Evolutionary conservation across 2,888 invertebrate genomes (phyloP).

Genomic region (Rhaphigaster nebulosa): DNA sequence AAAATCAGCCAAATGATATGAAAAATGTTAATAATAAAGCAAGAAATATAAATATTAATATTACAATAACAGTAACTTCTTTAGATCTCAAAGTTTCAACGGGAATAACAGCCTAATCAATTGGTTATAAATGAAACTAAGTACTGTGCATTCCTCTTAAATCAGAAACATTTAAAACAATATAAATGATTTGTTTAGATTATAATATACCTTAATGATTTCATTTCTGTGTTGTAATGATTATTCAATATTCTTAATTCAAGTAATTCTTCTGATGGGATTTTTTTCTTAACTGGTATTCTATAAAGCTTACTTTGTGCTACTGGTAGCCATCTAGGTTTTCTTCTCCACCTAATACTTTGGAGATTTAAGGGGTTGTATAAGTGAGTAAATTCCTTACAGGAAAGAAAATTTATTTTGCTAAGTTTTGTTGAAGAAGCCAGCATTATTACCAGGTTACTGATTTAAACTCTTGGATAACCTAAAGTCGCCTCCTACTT

Average conservation of each 20-base stretch:
- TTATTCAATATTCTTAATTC: constrained; percentile 79
- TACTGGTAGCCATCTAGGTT: constrained; percentile 84
- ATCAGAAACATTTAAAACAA: background rate
- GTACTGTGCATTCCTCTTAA: background rate
- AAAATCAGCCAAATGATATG: background rate
- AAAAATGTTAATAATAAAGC: background rate
- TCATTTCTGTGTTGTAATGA: constrained; percentile 76
- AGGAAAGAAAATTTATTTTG: background rate
- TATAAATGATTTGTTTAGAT: background rate
- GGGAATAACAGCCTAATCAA: background rate
- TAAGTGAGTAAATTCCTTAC: constrained; percentile 32
- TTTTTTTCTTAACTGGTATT: constrained; percentile 75
- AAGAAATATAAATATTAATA: background rate
- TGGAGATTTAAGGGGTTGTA: constrained; percentile 48
- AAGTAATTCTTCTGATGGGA: constrained; percentile 75
- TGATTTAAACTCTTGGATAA: background rate
- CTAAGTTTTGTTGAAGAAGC: background rate
- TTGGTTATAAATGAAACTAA: background rate
- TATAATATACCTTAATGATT: constrained; percentile 71
- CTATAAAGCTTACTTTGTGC: constrained; percentile 85
- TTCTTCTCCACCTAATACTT: constrained; percentile 75
- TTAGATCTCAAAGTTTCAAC: background rate
- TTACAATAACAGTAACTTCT: background rate
- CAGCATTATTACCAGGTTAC: background rate
- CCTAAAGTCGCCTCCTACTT: background rate